Evolutionary conservation across 2,888 invertebrate genomes (phyloP).

Genomic region (Ariolimax columbianus): DNA sequence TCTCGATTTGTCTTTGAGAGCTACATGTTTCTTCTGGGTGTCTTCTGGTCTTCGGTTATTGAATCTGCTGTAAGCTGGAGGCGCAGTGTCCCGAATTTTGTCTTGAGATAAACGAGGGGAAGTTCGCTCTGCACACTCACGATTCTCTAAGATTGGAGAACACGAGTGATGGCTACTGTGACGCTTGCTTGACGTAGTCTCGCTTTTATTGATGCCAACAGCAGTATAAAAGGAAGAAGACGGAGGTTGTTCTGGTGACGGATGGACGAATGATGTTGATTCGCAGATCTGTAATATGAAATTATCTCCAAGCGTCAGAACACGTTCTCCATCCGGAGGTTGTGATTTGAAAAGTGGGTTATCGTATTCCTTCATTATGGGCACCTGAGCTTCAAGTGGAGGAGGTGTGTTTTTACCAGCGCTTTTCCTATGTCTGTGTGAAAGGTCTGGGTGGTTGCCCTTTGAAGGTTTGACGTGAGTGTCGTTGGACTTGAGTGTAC

Average conservation of each 20-base stretch:
- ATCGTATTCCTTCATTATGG: constrained; percentile 47
- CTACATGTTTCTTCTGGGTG: constrained; percentile 16
- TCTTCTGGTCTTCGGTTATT: constrained; percentile 13
- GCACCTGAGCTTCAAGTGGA: constrained; percentile 34
- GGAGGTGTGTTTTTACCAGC: neutral
- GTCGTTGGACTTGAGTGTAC: neutral
- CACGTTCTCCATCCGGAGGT: constrained; percentile 25
- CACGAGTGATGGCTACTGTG: constrained; percentile 37
- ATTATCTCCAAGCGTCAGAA: constrained; percentile 17
- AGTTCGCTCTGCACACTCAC: neutral
- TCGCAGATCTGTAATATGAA: constrained; percentile 37
- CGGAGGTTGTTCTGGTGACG: constrained; percentile 19
- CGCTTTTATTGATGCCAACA: constrained; percentile 3
- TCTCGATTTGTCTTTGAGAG: constrained; percentile 17
- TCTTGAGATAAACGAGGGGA: constrained; percentile 1
- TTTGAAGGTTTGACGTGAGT: neutral
- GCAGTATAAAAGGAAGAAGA: constrained; percentile 33
- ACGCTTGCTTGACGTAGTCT: constrained; percentile 24
- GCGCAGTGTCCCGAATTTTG: neutral
- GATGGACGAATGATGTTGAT: constrained; percentile 48
- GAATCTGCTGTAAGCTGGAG: constrained; percentile 18
- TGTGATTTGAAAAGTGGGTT: constrained; percentile 48
- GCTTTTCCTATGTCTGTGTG: neutral
- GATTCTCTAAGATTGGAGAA: constrained; percentile 12
- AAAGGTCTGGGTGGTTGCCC: neutral